Evolutionary conservation across 2,888 invertebrate species (phyloP).

Genomic region (Drosophila formosana): DNA sequence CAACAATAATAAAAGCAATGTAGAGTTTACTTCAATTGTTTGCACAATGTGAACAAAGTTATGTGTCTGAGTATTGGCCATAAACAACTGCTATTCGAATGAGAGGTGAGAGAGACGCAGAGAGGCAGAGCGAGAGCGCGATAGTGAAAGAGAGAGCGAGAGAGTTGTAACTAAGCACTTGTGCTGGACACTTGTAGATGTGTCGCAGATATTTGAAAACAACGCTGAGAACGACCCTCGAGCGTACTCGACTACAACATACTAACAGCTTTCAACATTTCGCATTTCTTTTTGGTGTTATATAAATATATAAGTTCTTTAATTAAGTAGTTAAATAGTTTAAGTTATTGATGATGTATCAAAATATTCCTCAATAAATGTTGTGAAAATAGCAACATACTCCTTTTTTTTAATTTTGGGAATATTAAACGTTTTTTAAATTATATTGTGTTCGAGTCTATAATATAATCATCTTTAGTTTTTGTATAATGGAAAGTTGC

Average conservation of each 20-base stretch:
- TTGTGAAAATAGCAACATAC: too few relatives aligned
- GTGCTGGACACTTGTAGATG: constrained; percentile 15
- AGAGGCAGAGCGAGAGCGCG: background rate
- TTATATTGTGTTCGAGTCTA: too few relatives aligned
- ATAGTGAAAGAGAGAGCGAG: background rate
- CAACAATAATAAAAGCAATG: constrained; percentile 4
- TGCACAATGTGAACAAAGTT: constrained; percentile 8
- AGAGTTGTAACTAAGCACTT: constrained; percentile 1
- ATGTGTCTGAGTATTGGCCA: constrained; percentile 13
- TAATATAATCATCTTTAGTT: too few relatives aligned
- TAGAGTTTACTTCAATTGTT: constrained; percentile 1
- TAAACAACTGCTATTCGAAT: constrained; percentile 14
- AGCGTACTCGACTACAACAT: background rate
- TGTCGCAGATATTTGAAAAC: constrained; percentile 19
- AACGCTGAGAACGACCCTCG: background rate
- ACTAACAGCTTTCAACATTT: background rate
- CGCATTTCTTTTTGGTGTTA: too few relatives aligned
- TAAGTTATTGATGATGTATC: too few relatives aligned
- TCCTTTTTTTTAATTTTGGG: too few relatives aligned
- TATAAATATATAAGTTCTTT: too few relatives aligned
- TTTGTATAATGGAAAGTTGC: too few relatives aligned
- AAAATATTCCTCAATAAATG: too few relatives aligned
- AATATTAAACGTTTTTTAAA: too few relatives aligned
- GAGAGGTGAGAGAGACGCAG: background rate
- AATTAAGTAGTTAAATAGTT: too few relatives aligned